These are phyloP conservation scores for Dysidea cf. avara DNA, from an alignment of 37 sponge, comb jelly and placozoan genomes.

Conservation along the genomic window DNA sequence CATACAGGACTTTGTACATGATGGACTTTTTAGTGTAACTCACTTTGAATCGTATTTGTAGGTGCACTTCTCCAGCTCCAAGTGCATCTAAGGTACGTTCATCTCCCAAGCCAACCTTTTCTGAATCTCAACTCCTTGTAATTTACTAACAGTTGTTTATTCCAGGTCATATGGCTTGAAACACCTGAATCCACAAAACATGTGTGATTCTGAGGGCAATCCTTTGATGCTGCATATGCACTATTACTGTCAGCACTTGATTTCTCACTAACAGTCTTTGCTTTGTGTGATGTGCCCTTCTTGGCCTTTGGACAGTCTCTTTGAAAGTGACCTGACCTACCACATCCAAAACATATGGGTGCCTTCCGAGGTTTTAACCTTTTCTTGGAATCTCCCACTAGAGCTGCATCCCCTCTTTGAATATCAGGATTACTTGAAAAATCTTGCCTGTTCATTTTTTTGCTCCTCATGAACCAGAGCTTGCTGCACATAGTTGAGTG, in stretches of 20 bases:
- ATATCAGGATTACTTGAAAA: not conserved
- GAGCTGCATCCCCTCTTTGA: not conserved
- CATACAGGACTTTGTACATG: no score
- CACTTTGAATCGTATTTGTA: no score
- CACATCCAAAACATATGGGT: conserved; percentile 1
- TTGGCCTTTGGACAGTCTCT: not conserved
- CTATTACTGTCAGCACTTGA: not conserved
- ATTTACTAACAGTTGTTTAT: not conserved
- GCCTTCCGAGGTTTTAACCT: not conserved
- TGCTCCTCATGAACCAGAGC: not conserved
- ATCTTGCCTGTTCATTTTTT: no score
- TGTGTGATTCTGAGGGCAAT: no score
- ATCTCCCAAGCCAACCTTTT: not conserved
- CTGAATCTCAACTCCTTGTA: not conserved
- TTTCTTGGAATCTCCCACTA: not conserved
- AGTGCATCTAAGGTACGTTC: not conserved
- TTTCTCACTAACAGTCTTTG: not conserved
- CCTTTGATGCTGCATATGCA: not conserved
- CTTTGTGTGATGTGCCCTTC: not conserved
- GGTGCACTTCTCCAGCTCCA: not conserved
- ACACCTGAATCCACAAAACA: not conserved
- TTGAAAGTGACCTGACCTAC: not conserved
- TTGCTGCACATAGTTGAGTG: not conserved
- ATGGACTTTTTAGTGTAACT: no score
- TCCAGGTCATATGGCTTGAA: conserved; percentile 12